Base-by-base conservation (phyloP, 2,888 invertebrate species). In the Monochamus alternatus region DNA sequence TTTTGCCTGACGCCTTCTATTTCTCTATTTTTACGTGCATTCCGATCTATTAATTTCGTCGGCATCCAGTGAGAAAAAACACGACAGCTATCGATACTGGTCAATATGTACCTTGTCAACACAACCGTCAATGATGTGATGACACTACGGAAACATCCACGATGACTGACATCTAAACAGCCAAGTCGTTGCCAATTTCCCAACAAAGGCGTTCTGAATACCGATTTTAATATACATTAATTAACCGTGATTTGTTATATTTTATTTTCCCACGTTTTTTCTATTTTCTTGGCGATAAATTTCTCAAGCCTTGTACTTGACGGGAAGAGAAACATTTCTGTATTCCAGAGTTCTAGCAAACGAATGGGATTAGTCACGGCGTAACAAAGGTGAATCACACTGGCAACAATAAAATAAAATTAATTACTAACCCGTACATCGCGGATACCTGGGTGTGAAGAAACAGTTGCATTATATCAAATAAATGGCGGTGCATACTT, bases 201-300 rank as follows among this genome's bases (percentile, higher is more conserved):
- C 3, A 47, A 10, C 10, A 7, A 38, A 38, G 4, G 0, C 2
- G 38, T 38, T 38, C 38, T 2, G 2, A 38, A 38, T 38, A 38
- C 38, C 38, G 38, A 38, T 38, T 38, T 38, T 38, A 38, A 7
- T 38, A 38, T 7, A 38, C 38, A 38, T 38, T 38, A 38, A 38
- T 38, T 38, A 38, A 38, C 38, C 14, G 55, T 14, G 55, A 22
- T 55, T 55, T n/a, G 55, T 55, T 55, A n/a, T 14, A 55, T 55
- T 22, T 55, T 8, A 22, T 7, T 55, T 55, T 14, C 55, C 55
- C 55, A 55, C 55, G 55, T n/a, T 55, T 12, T 38, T 55, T 55
- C 55, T 55, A 55, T 55, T 55, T 55, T 55, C 55, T 22, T 22
- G 7, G 22, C n/a, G n/a, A 55, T 55, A 55, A 55, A 55, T 55